phyloP scores from a whole-genome alignment of 2,113 vertebrate species.

The Proterorhinus semilunaris region DNA sequence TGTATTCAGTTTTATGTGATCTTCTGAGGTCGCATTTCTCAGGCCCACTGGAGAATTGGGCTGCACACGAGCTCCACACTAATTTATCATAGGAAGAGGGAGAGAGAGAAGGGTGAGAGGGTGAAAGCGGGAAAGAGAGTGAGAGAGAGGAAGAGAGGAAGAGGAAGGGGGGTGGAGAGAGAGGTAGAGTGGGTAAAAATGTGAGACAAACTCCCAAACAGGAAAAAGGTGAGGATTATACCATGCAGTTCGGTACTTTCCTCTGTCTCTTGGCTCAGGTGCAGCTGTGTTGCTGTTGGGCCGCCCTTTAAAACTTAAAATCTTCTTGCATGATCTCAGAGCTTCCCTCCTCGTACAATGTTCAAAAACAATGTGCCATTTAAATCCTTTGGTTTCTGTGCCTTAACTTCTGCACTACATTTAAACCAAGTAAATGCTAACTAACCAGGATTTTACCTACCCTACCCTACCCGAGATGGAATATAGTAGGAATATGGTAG shows the following conservation, averaged over 20 bases:
- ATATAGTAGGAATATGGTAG: no score
- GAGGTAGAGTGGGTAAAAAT: background rate
- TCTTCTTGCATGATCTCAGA: conserved; percentile 28
- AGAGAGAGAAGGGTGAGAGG: background rate
- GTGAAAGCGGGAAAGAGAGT: background rate
- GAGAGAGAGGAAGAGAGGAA: conserved; percentile 2
- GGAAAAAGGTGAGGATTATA: conserved; percentile 49
- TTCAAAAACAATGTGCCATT: background rate
- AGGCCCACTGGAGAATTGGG: conserved; percentile 38
- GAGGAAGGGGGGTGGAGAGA: background rate
- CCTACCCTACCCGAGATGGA: no score
- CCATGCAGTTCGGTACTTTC: conserved; percentile 43
- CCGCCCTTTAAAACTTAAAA: conserved; percentile 11
- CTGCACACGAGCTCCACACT: conserved; percentile 34
- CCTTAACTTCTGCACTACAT: background rate
- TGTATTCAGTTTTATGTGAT: conserved; percentile 23
- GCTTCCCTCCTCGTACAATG: background rate
- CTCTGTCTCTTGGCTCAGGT: conserved; percentile 7
- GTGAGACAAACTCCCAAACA: conserved; percentile 4
- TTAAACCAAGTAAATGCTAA: background rate
- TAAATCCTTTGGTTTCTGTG: background rate
- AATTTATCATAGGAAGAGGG: conserved; percentile 51
- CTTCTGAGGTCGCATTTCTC: conserved; percentile 41
- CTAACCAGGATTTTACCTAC: no score
- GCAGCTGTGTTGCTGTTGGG: conserved; percentile 38